phyloP scores from a whole-genome alignment of 2,888 invertebrate genomes.

The Ophion slaviceki region DNA sequence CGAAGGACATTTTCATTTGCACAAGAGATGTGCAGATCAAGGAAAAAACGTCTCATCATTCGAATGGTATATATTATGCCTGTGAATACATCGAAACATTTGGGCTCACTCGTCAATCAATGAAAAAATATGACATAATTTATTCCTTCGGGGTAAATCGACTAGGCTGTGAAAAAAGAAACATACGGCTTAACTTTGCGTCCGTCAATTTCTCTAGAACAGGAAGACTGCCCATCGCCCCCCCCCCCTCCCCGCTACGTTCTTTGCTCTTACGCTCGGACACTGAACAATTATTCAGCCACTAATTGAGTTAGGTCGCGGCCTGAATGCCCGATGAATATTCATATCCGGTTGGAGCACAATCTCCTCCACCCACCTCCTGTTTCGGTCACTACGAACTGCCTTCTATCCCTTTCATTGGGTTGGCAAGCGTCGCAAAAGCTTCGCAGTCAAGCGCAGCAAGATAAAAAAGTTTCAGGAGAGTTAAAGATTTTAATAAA shows the following conservation, averaged over 20 bases:
- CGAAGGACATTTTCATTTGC: background rate
- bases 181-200: constrained; percentile 39
- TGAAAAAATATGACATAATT: constrained; percentile 38
- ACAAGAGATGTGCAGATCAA: background rate
- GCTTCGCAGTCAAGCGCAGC: constrained; percentile 58
- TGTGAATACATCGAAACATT: constrained; percentile 2
- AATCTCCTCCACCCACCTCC: constrained; percentile 33
- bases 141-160: constrained; percentile 35
- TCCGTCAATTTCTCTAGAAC: constrained; percentile 71
- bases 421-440: constrained; percentile 50
- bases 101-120: constrained; percentile 8
- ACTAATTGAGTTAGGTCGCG: constrained; percentile 79
- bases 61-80: constrained; percentile 19
- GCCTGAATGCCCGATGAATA: constrained; percentile 80
- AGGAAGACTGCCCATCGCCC: background rate
- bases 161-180: constrained; percentile 16
- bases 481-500: constrained; percentile 51
- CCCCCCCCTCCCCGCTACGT: constrained; percentile 47
- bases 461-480: constrained; percentile 29
- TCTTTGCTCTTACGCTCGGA: constrained; percentile 70
- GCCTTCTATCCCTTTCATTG: constrained; percentile 25
- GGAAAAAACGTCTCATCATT: background rate
- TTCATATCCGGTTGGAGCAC: constrained; percentile 72
- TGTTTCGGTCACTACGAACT: constrained; percentile 67
- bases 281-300: constrained; percentile 77